Evolutionary conservation across 2,888 invertebrate species (phyloP), one percentile per base, ranked within the genome.

Genomic region (Conus canariensis): DNA sequence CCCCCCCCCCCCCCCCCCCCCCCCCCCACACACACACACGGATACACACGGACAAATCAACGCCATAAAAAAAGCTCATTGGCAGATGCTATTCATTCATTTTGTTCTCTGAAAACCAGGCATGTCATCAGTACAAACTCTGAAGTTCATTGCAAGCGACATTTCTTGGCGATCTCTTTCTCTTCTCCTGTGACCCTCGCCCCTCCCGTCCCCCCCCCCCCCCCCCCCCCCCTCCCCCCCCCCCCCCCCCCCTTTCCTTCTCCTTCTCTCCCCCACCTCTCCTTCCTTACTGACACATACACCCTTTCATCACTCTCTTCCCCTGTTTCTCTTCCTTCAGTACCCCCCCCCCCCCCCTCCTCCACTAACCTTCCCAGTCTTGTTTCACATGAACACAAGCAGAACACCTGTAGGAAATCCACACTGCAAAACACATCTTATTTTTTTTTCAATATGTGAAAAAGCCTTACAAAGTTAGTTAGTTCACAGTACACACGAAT

Each of bases 1-100:
- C 56, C 45, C 83, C 12, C n/a, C n/a, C n/a, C n/a, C n/a, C n/a
- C n/a, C n/a, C n/a, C n/a, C n/a, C n/a, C n/a, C n/a, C n/a, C n/a
- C n/a, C n/a, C n/a, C n/a, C n/a, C n/a, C n/a, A n/a, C 83, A 83
- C 58, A 83, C 58, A 56, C 30, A n/a, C 83, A 83, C 58, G 30
- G 56, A 83, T 30, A 83, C 83, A 83, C 83, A 83, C 14, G 30
- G 56, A 83, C 56, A 83, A 19, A 83, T 58, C 5, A 19, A 83
- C 12, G 74, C 22, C 22, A 9, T 74, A n/a, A 4, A 19, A n/a
- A 30, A 45, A 45, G 45, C 45, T 45, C 45, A 45, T 45, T 30
- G 45, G 45, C 45, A 30, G 30, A 45, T 45, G 45, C 45, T 45
- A 45, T 45, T 30, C 45, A 45, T 45, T 45, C 45, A 45, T 45